These are phyloP conservation scores for Xiphorhynchus elegans DNA, from an alignment of 2,113 vertebrate species.

Conservation along the genomic window DNA sequence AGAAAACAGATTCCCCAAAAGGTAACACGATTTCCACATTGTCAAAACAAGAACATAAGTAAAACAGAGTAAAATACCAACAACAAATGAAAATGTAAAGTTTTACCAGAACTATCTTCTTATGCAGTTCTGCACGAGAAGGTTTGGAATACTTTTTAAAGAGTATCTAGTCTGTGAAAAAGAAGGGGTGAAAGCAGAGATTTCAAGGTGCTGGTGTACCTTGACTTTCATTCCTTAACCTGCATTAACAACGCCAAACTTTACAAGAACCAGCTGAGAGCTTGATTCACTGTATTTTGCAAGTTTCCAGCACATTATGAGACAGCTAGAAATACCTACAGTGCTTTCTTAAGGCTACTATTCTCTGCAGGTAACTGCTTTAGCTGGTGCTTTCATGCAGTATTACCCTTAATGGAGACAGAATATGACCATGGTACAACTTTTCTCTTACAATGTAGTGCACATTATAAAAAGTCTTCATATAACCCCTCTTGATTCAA, in stretches of 20 bases:
- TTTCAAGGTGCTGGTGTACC: not conserved
- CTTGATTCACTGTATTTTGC: not conserved
- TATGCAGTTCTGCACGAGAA: not conserved
- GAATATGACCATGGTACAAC: not conserved
- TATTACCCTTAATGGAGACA: not conserved
- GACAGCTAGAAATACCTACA: not conserved
- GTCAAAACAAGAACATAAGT: not conserved
- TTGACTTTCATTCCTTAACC: not conserved
- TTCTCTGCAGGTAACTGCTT: not conserved
- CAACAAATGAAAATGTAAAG: not conserved
- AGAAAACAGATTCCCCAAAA: not conserved
- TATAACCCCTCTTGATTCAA: not conserved
- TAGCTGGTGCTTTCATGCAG: not conserved
- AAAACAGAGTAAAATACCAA: not conserved
- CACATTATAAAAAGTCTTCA: not conserved
- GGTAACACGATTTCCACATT: not conserved
- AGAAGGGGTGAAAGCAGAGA: not conserved
- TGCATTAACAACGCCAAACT: not conserved
- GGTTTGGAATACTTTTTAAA: not conserved
- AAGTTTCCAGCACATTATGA: not conserved
- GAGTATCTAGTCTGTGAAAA: not conserved
- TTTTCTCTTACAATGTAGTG: not conserved
- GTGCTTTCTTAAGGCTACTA: not conserved
- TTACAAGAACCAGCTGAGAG: not conserved
- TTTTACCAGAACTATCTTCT: not conserved